These are phyloP conservation scores for Itoplectis maculator DNA, from an alignment of 2,888 invertebrate genomes.

Conservation along the genomic window DNA sequence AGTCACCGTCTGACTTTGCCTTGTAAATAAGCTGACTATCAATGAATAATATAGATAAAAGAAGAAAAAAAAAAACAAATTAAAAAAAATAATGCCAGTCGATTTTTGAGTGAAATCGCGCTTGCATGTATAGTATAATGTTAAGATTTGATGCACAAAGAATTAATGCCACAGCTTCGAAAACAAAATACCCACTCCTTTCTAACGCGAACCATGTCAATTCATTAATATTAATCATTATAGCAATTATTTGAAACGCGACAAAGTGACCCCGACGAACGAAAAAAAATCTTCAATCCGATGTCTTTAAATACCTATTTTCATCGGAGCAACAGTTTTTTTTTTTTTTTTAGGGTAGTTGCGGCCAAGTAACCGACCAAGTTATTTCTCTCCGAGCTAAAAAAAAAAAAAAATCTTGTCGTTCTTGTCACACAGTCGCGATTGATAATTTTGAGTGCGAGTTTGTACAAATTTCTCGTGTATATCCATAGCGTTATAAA, in stretches of 20 bases:
- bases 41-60: conserved; percentile 55
- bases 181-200: conserved; percentile 64
- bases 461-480: conserved; percentile 70
- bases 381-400: conserved; percentile 22
- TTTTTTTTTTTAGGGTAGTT: neutral
- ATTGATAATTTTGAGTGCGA: conserved; percentile 60
- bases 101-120: conserved; percentile 64
- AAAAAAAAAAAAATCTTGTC: conserved; percentile 35
- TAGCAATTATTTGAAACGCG: conserved; percentile 55
- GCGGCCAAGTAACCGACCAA: conserved; percentile 7
- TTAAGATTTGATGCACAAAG: conserved; percentile 71
- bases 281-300: neutral
- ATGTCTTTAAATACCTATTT: neutral
- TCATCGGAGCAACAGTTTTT: conserved; percentile 10
- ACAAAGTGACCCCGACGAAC: neutral
- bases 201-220: conserved; percentile 72
- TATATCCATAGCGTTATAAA: conserved; percentile 71
- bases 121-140: conserved; percentile 63
- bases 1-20: conserved; percentile 64
- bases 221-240: conserved; percentile 69
- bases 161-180: conserved; percentile 69
- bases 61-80: conserved; percentile 16
- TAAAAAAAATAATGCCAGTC: conserved; percentile 55
- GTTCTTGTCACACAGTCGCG: conserved; percentile 25
- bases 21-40: conserved; percentile 72